These are phyloP conservation scores for Hartigia nigra DNA, from an alignment of 2,888 invertebrate genomes.

Conservation along the genomic window DNA sequence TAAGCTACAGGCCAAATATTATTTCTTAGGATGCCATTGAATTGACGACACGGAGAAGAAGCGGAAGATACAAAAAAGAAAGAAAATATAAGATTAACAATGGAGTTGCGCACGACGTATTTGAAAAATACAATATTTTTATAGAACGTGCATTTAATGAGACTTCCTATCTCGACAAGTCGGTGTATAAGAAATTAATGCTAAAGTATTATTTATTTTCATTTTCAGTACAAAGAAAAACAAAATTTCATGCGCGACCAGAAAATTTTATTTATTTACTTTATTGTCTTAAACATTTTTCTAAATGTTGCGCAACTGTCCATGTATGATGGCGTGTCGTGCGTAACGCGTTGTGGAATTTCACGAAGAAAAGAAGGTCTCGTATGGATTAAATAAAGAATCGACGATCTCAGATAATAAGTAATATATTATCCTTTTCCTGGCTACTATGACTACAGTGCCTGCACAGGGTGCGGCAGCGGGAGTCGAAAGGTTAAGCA, in stretches of 20 bases:
- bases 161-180: neutral
- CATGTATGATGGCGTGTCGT: neutral
- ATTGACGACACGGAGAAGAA: neutral
- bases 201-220: no score
- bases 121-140: neutral
- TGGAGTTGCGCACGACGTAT: neutral
- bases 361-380: neutral
- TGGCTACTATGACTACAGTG: no score
- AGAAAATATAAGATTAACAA: neutral
- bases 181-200: neutral
- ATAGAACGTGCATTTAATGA: neutral
- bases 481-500: neutral
- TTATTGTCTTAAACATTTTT: neutral
- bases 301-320: neutral
- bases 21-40: neutral
- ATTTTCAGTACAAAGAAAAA: neutral
- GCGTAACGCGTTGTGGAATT: neutral
- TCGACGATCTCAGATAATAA: neutral
- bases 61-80: neutral
- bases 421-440: no score
- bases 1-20: neutral
- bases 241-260: neutral
- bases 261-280: neutral
- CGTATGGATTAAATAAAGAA: no score
- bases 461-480: no score